Evolutionary conservation across 2,113 vertebrate species (phyloP).

Genomic region (Apodemus sylvaticus): DNA sequence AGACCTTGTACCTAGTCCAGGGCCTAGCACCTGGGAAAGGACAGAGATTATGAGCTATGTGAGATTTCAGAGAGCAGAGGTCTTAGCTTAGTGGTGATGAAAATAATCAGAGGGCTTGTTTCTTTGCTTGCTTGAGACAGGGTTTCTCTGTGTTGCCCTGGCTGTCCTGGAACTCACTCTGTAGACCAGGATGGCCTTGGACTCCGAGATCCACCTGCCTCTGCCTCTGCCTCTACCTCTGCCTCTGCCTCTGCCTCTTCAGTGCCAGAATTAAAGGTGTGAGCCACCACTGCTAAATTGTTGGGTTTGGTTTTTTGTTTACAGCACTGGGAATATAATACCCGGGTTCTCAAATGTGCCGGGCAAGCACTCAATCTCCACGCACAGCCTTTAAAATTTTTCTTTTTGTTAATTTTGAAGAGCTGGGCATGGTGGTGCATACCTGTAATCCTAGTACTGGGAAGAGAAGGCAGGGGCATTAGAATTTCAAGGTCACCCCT

Average conservation of each 20-base stretch:
- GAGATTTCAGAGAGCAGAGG: background rate
- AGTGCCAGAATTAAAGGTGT: background rate
- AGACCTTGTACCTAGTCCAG: background rate
- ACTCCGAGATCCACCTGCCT: background rate
- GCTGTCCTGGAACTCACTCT: background rate
- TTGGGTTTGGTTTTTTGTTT: background rate
- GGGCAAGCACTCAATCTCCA: background rate
- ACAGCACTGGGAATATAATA: background rate
- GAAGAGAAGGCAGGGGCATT: background rate
- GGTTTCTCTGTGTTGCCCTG: background rate
- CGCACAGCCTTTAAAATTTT: background rate
- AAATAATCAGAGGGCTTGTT: constrained; percentile 21
- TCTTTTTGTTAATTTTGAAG: background rate
- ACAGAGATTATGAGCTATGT: background rate
- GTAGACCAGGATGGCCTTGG: background rate
- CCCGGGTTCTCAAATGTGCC: background rate
- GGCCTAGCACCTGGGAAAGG: background rate
- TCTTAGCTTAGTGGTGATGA: background rate
- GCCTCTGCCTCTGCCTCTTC: too few species aligned
- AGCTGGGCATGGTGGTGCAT: background rate
- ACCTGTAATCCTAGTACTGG: background rate
- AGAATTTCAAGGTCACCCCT: background rate
- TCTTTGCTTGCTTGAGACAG: background rate
- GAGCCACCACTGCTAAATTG: background rate
- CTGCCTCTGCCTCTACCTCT: too few species aligned